phyloP scores from a whole-genome alignment of 1,140 invertebrate species.

The Leptoteleia sp. region DNA sequence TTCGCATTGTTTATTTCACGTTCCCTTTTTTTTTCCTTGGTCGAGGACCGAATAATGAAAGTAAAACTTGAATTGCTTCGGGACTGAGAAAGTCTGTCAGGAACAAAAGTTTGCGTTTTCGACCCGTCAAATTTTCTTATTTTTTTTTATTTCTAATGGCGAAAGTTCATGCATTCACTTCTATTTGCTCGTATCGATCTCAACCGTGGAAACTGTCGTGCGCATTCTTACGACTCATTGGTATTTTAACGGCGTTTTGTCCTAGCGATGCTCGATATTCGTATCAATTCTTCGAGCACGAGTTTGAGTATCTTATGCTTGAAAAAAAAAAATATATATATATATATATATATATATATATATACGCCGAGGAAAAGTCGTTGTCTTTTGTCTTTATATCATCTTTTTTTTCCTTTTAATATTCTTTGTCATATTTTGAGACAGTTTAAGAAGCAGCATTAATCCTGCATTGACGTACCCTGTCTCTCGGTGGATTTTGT shows the following conservation, averaged over 20 bases:
- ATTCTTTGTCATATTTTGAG: slow-evolving; percentile 46
- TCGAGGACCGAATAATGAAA: slow-evolving; percentile 47
- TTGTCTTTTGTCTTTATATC: slow-evolving; percentile 31
- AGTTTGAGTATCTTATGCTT: slow-evolving; percentile 62
- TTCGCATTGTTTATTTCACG: slow-evolving; percentile 56
- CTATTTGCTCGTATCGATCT: slow-evolving; percentile 65
- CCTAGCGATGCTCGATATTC: slow-evolving; percentile 62
- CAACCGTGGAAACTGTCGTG: slow-evolving; percentile 57
- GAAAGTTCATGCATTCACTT: slow-evolving; percentile 74
- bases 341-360: too few species aligned
- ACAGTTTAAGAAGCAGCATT: slow-evolving; percentile 49
- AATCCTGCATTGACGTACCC: slow-evolving; percentile 31
- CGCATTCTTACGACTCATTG: slow-evolving; percentile 66
- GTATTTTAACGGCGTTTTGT: slow-evolving; percentile 64
- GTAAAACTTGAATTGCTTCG: slow-evolving; percentile 59
- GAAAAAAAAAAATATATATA: too few species aligned
- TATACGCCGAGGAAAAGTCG: slow-evolving; percentile 16
- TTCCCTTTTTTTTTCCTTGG: slow-evolving; percentile 25
- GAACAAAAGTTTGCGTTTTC: slow-evolving; percentile 56
- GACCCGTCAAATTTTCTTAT: slow-evolving; percentile 50
- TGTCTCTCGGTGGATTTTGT: slow-evolving; percentile 49
- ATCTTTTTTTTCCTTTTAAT: slow-evolving; percentile 33
- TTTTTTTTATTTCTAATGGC: too few species aligned
- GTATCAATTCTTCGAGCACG: slow-evolving; percentile 60
- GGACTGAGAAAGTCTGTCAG: slow-evolving; percentile 48